These are phyloP conservation scores for Eristalis arbustorum DNA, from an alignment of 2,888 invertebrate genomes.

Conservation along the genomic window DNA sequence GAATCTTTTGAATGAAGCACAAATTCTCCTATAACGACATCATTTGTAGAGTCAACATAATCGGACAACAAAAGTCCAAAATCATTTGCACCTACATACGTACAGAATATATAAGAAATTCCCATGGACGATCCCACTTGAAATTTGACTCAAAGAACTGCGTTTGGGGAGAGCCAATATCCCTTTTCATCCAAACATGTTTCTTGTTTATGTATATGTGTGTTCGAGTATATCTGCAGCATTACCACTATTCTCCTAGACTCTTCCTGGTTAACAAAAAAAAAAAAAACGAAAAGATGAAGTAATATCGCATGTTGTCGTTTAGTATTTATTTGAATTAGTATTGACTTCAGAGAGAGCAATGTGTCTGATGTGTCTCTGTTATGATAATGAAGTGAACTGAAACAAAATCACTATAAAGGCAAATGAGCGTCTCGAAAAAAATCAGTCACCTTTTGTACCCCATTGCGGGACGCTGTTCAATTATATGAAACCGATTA, in stretches of 20 bases:
- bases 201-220: not conserved
- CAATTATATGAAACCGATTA: not conserved
- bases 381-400: conserved; percentile 2
- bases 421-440: conserved; percentile 13
- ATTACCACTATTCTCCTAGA: not conserved
- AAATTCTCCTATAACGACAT: too few relatives aligned
- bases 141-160: not conserved
- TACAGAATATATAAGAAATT: too few relatives aligned
- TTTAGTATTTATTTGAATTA: not conserved
- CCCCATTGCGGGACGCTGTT: not conserved
- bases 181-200: not conserved
- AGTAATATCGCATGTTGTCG: not conserved
- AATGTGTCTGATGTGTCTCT: not conserved
- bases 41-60: too few relatives aligned
- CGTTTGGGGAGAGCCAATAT: not conserved
- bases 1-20: too few relatives aligned
- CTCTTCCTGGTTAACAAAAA: not conserved
- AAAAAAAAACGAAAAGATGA: not conserved
- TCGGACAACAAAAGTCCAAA: too few relatives aligned
- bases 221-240: not conserved
- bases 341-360: not conserved
- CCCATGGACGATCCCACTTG: not conserved
- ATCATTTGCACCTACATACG: too few relatives aligned
- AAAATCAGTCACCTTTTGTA: conserved; percentile 25
- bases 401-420: conserved; percentile 25